Evolutionary conservation across 2,113 vertebrate species (phyloP).

Genomic region (Archocentrus centrarchus): DNA sequence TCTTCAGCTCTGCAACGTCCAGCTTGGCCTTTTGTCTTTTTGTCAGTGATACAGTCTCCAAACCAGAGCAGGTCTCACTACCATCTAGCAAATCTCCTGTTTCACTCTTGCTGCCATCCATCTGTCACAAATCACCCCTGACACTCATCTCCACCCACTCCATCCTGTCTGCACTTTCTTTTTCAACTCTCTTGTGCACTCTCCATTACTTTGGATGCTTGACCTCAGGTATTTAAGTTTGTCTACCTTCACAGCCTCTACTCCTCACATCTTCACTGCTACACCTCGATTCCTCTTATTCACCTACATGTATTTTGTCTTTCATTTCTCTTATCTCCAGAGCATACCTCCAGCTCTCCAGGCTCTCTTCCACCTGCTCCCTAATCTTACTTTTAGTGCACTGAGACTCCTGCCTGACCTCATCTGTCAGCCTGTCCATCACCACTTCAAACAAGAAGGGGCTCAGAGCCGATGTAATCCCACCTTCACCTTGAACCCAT

Average conservation of each 20-base stretch:
- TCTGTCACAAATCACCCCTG: background rate
- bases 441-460: background rate
- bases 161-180: background rate
- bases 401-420: background rate
- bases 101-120: background rate
- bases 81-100: background rate
- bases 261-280: background rate
- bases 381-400: background rate
- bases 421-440: background rate
- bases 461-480: background rate
- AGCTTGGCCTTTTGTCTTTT: background rate
- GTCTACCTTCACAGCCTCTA: background rate
- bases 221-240: background rate
- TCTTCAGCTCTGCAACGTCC: background rate
- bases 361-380: background rate
- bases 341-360: background rate
- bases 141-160: background rate
- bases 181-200: background rate
- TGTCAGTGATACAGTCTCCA: background rate
- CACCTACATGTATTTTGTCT: background rate
- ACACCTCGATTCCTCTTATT: background rate
- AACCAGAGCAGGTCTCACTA: background rate
- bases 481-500: background rate
- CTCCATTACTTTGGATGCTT: background rate
- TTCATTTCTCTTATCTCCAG: background rate